Conservation (phyloP, 2,113 vertebrate genomes). For the Eclectus roratus region DNA sequence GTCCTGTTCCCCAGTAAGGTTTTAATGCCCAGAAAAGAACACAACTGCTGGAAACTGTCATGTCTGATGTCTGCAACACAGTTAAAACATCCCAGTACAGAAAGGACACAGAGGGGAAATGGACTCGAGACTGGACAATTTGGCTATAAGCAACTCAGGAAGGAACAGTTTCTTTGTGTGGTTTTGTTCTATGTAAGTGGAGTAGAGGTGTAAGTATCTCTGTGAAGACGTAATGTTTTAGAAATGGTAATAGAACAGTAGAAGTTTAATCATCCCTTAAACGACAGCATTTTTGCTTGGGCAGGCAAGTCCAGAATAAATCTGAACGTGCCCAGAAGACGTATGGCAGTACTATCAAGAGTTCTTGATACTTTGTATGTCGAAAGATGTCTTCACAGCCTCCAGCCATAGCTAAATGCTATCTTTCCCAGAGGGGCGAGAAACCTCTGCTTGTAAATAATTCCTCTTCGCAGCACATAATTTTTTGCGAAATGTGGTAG, state of each 20-base stretch:
- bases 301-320: neutral
- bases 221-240: neutral
- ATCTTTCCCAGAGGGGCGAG: neutral
- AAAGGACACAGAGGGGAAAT: neutral
- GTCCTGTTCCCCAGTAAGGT: neutral
- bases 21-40: neutral
- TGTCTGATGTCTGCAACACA: rapidly evolving
- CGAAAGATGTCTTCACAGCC: neutral
- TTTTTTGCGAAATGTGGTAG: neutral
- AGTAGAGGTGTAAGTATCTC: neutral
- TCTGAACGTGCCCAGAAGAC: neutral
- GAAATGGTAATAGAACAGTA: neutral
- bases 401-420: neutral
- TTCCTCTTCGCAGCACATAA: neutral
- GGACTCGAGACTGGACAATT: neutral
- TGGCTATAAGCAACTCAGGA: neutral
- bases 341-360: neutral
- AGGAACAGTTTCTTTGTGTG: neutral
- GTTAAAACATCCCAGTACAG: neutral
- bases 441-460: neutral
- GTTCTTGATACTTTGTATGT: neutral
- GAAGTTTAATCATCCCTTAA: neutral
- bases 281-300: neutral
- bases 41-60: neutral
- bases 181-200: neutral